Evolutionary conservation across 2,888 invertebrate species (phyloP), one percentile per base, ranked within the genome.

Genomic region (Hypselothyrea guttata): DNA sequence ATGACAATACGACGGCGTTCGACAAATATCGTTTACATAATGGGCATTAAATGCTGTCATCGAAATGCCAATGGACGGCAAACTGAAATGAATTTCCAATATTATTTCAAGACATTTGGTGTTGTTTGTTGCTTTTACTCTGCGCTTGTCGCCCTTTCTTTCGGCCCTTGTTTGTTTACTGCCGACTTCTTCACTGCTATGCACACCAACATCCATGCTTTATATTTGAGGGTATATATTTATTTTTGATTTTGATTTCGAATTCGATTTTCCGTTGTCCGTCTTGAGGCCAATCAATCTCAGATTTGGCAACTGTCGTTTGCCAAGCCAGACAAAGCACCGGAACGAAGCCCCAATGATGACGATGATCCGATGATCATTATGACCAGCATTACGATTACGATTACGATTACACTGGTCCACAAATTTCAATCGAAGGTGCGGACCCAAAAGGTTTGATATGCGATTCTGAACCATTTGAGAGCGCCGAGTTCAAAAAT

Each of bases 41-140:
- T 75, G 75, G 47, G 62, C 76, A 72, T 79, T 83, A 79, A 77
- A 77, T 77, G 76, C 84, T 83, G 84, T 83, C 76, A 77, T 77
- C 76, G 72, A 83, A 79, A 79, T 71, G 71, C 71, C 71, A 71
- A 59, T 55, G 67, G 67, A 57, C 54, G 65, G 54, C 68, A 70
- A 68, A 47, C 45, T 75, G 67, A 76, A 76, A 75, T 79, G 84
- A 77, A 77, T 77, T 83, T 76, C 81, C 83, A 77, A 77, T 77
- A 76, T 76, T 75, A 74, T 63, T 57, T 60, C 54, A 69, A 81
- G 59, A 52, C 51, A 77, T 77, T 76, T 54, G 53, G 46, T 55
- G 48, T 46, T 70, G 52, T 56, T 55, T 55, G 48, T 62, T 53
- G 55, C 51, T 64, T 63, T 45, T 57, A 33, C 53, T 54, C 41